These are phyloP conservation scores for Dasyprocta punctata DNA, from an alignment of 2,113 vertebrate genomes.

Conservation along the genomic window DNA sequence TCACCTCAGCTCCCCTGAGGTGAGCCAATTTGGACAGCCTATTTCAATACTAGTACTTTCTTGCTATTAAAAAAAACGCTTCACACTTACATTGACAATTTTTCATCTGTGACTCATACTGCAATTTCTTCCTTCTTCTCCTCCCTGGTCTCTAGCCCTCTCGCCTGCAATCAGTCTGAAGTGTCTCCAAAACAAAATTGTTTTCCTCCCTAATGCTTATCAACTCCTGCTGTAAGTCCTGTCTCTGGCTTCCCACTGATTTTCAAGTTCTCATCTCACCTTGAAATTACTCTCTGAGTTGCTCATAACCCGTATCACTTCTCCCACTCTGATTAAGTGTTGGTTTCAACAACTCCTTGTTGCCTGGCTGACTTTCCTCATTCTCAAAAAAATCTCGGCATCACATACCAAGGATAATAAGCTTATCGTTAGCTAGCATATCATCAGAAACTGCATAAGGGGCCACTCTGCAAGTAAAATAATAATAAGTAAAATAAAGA, in stretches of 20 bases:
- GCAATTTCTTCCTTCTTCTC: conserved; percentile 57
- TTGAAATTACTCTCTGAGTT: conserved; percentile 55
- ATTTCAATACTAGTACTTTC: conserved; percentile 59
- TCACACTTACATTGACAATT: conserved; percentile 59
- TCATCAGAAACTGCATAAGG: neutral
- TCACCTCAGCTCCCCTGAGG: conserved; percentile 29
- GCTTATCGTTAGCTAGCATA: neutral
- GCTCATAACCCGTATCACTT: neutral
- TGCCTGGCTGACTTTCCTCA: neutral
- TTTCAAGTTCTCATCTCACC: conserved; percentile 50
- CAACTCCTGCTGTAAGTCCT: neutral
- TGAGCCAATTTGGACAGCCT: neutral
- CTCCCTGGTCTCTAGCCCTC: neutral
- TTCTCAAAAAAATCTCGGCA: neutral
- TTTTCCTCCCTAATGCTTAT: conserved; percentile 52
- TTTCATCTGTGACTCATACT: conserved; percentile 62
- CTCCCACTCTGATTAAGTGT: neutral
- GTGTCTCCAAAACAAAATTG: conserved; percentile 30
- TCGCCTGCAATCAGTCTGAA: conserved; percentile 68
- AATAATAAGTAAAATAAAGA: neutral
- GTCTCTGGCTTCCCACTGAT: conserved; percentile 45
- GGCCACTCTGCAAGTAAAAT: neutral
- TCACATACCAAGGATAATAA: neutral
- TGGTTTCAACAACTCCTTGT: conserved; percentile 23
- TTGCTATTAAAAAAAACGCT: conserved; percentile 50